A percentile compares a stretch with the other conserved stretches of the same genome.
Conservation (phyloP, 2,113 vertebrate species). For the Mola mola region DNA sequence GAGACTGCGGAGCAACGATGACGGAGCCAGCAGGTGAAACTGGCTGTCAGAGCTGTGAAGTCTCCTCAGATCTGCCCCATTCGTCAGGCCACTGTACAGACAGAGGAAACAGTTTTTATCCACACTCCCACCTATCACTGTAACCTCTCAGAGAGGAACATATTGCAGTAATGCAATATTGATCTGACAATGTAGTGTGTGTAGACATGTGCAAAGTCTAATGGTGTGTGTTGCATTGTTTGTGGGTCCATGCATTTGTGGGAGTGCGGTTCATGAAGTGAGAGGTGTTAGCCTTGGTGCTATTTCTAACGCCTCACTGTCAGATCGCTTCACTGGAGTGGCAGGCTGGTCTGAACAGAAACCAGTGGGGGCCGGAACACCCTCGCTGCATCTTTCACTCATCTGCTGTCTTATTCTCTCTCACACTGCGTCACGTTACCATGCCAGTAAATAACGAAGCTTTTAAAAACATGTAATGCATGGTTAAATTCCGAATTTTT, state of each 20-base stretch:
- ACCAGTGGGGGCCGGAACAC: constrained; percentile 35
- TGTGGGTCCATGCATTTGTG: constrained; percentile 43
- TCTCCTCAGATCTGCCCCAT: constrained; percentile 66
- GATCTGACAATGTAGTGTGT: constrained; percentile 68
- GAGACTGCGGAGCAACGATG: constrained; percentile 34
- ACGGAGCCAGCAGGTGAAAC: constrained; percentile 60
- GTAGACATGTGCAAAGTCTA: constrained; percentile 23
- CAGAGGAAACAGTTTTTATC: constrained; percentile 56
- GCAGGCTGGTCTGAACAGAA: constrained; percentile 47
- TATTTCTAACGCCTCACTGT: constrained; percentile 74
- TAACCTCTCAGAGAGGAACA: constrained; percentile 70
- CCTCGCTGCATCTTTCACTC: constrained; percentile 52
- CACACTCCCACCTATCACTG: constrained; percentile 68
- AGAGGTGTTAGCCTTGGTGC: constrained; percentile 72
- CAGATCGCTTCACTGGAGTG: constrained; percentile 57
- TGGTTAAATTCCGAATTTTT: no score
- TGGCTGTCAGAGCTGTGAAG: constrained; percentile 62
- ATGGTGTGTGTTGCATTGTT: constrained; percentile 28
- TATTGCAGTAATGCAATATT: constrained; percentile 77
- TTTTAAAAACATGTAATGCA: no score
- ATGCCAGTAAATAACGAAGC: neutral
- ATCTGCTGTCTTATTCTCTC: constrained; percentile 28
- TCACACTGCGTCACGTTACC: constrained; percentile 17
- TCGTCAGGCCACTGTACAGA: constrained; percentile 58
- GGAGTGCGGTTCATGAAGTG: constrained; percentile 57